Percentiles rank a stretch among this genome's conserved stretches.
phyloP scores from a whole-genome alignment of 2,797 vertebrate genomes.

The Paguma larvata region DNA sequence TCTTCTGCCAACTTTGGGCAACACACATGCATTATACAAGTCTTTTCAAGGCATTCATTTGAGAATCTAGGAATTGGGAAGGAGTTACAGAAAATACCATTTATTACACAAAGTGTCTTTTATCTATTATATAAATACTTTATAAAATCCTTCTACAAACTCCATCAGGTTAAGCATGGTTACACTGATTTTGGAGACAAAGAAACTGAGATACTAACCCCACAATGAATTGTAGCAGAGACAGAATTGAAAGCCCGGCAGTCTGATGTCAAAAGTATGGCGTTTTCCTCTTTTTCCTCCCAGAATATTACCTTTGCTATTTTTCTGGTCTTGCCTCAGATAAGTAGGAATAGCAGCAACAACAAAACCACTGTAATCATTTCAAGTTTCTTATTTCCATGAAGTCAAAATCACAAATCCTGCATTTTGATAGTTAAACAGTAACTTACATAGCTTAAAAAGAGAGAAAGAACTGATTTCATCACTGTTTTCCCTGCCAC shows the following conservation, averaged over 20 bases:
- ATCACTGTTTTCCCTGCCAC: neutral
- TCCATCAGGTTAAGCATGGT: neutral
- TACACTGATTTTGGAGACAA: neutral
- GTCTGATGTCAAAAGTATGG: neutral
- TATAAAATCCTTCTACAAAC: neutral
- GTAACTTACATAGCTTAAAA: neutral
- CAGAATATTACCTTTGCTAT: neutral
- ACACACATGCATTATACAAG: neutral
- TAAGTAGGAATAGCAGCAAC: neutral
- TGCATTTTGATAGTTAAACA: neutral
- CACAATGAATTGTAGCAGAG: neutral
- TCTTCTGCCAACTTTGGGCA: neutral
- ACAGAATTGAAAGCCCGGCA: neutral
- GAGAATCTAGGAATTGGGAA: neutral
- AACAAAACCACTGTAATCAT: neutral
- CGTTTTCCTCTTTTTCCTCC: neutral
- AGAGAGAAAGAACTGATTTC: neutral
- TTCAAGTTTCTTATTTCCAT: neutral
- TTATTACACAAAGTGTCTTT: neutral
- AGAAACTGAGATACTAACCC: neutral
- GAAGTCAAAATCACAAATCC: neutral
- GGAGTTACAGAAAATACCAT: neutral
- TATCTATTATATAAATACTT: neutral
- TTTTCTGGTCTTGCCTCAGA: neutral
- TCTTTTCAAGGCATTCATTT: neutral